phyloP scores from a whole-genome alignment of 2,888 invertebrate species.

The Drosophila melanosoma region DNA sequence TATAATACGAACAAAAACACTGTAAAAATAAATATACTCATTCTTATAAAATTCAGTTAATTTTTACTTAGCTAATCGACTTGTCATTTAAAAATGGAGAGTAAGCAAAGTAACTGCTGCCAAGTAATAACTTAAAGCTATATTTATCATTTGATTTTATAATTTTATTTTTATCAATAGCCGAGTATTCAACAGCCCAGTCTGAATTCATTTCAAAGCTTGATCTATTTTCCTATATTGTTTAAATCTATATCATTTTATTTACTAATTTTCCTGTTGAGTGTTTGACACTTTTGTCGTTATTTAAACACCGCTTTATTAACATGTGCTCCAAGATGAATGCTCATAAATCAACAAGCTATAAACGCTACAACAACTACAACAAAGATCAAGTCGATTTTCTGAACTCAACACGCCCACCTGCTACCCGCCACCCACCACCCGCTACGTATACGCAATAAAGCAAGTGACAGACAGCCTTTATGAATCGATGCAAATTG shows the following conservation, averaged over 20 bases:
- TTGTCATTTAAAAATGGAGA: background rate
- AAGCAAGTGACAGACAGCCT: constrained; percentile 45
- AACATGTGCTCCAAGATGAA: constrained; percentile 24
- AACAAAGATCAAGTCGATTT: constrained; percentile 30
- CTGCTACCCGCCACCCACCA: too few relatives aligned
- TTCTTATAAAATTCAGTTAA: background rate
- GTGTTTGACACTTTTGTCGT: constrained; percentile 25
- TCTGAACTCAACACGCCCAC: constrained; percentile 1
- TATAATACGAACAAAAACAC: background rate
- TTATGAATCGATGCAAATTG: background rate
- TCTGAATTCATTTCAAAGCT: constrained; percentile 34
- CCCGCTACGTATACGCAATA: constrained; percentile 62
- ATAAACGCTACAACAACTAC: constrained; percentile 46
- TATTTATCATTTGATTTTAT: background rate
- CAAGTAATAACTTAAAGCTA: background rate
- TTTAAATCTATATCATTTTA: constrained; percentile 59
- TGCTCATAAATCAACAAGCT: constrained; percentile 49
- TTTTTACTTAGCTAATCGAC: background rate
- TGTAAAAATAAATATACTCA: too few relatives aligned
- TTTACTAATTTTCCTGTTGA: constrained; percentile 71
- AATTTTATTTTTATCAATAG: background rate
- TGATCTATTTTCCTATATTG: constrained; percentile 27
- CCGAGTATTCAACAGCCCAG: background rate
- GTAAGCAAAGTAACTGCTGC: background rate
- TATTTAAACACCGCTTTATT: background rate